Base-by-base conservation (phyloP, 2,113 vertebrate genomes). In the Syngnathoides biaculeatus region DNA sequence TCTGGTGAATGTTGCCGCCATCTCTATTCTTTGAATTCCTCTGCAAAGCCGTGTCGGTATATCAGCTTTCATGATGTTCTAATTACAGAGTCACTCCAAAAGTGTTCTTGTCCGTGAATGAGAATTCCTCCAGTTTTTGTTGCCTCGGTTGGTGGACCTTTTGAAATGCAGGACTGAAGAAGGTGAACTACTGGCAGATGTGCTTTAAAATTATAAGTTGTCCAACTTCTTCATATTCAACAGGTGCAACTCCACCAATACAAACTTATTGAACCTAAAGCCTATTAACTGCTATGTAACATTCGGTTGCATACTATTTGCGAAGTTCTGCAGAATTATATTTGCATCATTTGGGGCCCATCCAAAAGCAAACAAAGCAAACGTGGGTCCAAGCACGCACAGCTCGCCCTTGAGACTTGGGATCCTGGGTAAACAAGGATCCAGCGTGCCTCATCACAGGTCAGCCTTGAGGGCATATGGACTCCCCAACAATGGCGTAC, bases 391-490 rank as follows among this genome's bases (percentile, higher is more conserved):
- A 27, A 81, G 89, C 86, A 89, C 85, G 81, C 93, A 86, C 93
- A 94, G 94, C 93, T 94, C 93, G 71, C 87, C 75, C 86, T 84
- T 86, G 83, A 90, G 87, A 90, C 86, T 80, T 66, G 40, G 80
- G 79, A 86, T 90, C 87, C 88, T 75, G 84, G 80, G 86, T 89
- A 94, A 94, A 94, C 90, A 92, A 77, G 86, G 1, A 73, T 86
- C 85, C 39, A 74, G 84, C 90, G 85, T 88, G 89, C 77, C 79
- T 73, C 80, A 69, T 79, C 80, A 75, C 73, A 79, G 87, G 80
- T 87, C 76, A 76, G 64, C 77, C 79, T 73, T 59, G 72, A 67
- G 62, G 50, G 20, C 65, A 65, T 84, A 77, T 85, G 84, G 87
- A 84, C 73, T 75, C 52, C 45, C 26, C 72, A 79, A 91, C 89